These are phyloP conservation scores for Nothocercus julius DNA, from an alignment of 2,113 vertebrate genomes.

Conservation along the genomic window DNA sequence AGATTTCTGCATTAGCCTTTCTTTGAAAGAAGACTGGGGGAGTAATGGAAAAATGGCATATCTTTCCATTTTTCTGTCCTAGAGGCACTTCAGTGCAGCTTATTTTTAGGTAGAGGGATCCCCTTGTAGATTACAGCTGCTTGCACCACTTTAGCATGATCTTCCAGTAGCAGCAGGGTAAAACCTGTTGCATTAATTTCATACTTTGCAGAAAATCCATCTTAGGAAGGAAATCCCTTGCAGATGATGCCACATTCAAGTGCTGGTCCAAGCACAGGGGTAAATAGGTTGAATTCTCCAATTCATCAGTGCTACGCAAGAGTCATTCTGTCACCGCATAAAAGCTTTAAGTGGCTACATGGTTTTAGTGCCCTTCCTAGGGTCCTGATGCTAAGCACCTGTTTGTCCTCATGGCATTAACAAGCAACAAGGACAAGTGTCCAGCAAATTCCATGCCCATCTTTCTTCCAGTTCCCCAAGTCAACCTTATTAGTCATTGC, in stretches of 20 bases:
- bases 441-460: not conserved
- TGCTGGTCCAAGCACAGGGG: not conserved
- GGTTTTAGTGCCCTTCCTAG: not conserved
- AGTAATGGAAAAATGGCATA: not conserved
- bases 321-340: not conserved
- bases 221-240: not conserved
- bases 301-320: not conserved
- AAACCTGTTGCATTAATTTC: not conserved
- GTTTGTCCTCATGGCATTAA: not conserved
- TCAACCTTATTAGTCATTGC: conserved; percentile 5
- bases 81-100: not conserved
- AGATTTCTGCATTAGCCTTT: not conserved
- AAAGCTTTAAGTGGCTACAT: not conserved
- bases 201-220: not conserved
- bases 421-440: not conserved
- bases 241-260: not conserved
- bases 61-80: not conserved
- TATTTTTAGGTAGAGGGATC: not conserved
- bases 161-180: not conserved
- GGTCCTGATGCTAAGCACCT: not conserved
- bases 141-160: not conserved
- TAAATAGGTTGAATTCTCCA: not conserved
- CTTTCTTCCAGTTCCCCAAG: not conserved
- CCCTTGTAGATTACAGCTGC: not conserved
- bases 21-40: not conserved